These are phyloP conservation scores for Ligdia adustata DNA, from an alignment of 2,888 invertebrate genomes.

Conservation along the genomic window DNA sequence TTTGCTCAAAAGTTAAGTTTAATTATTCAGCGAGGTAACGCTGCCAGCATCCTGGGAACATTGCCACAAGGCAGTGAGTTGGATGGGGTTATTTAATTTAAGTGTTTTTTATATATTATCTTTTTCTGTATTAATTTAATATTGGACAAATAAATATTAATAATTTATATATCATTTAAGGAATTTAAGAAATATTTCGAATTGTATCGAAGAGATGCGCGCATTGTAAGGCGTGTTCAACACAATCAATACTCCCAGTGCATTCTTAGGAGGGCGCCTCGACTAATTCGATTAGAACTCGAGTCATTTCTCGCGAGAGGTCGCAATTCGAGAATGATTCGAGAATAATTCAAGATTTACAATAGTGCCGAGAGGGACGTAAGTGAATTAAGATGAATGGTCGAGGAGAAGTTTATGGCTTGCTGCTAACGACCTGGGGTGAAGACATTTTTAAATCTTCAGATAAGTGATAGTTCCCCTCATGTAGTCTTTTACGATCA, in stretches of 20 bases:
- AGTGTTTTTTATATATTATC: no score
- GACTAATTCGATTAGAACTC: slow-evolving; percentile 69
- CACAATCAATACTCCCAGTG: slow-evolving; percentile 53
- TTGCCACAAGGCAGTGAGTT: no score
- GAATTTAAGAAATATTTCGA: no score
- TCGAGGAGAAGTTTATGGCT: slow-evolving; percentile 41
- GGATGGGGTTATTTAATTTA: no score
- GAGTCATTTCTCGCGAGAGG: slow-evolving; percentile 68
- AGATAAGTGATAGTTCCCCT: slow-evolving; percentile 19
- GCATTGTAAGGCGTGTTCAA: slow-evolving; percentile 28
- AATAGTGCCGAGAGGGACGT: slow-evolving; percentile 53
- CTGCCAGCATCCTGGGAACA: no score
- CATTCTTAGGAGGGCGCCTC: slow-evolving; percentile 40
- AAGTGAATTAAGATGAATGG: slow-evolving; percentile 73
- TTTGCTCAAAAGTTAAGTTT: no score
- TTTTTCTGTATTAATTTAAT: no score
- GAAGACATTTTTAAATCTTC: slow-evolving; percentile 19
- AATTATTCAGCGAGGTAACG: no score
- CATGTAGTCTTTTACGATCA: neutral
- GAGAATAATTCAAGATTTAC: slow-evolving; percentile 65
- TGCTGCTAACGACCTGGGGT: slow-evolving; percentile 30
- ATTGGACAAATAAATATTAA: no score
- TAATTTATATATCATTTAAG: no score
- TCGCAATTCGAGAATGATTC: slow-evolving; percentile 69
- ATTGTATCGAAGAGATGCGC: no score